phyloP scores from a whole-genome alignment of 2,797 vertebrate species.

The Peromyscus melanophrys region DNA sequence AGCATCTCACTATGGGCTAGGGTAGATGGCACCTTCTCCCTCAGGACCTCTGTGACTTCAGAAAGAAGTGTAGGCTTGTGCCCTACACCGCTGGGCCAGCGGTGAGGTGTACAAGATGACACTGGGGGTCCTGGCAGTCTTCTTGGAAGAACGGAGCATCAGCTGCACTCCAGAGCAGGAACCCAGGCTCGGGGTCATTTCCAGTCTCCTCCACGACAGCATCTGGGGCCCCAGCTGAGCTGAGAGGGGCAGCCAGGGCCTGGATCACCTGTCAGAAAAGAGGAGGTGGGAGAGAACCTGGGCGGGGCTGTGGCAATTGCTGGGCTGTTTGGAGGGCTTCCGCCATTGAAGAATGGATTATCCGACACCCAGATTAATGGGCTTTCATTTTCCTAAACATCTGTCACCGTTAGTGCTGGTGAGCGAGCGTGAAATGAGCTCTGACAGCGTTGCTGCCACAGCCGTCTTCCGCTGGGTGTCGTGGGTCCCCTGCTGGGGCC shows the following conservation, averaged over 20 bases:
- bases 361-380: constrained; percentile 90
- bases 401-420: constrained; percentile 91
- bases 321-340: constrained; percentile 83
- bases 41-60: not conserved
- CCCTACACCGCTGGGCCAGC: not conserved
- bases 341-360: constrained; percentile 89
- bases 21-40: not conserved
- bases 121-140: not conserved
- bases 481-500: constrained; percentile 84
- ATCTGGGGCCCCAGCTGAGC: not conserved
- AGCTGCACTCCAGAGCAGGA: not conserved
- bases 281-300: not conserved
- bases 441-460: constrained; percentile 84
- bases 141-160: not conserved
- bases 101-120: not conserved
- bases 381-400: constrained; percentile 90
- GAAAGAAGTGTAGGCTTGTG: not conserved
- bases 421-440: constrained; percentile 90
- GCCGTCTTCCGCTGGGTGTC: constrained; percentile 64
- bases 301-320: not conserved
- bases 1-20: not conserved
- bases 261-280: not conserved
- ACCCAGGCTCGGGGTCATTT: not conserved
- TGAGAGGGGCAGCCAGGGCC: not conserved
- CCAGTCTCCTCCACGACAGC: not conserved